phyloP scores from a whole-genome alignment of 1,140 invertebrate genomes.

The Ephestia elutella region DNA sequence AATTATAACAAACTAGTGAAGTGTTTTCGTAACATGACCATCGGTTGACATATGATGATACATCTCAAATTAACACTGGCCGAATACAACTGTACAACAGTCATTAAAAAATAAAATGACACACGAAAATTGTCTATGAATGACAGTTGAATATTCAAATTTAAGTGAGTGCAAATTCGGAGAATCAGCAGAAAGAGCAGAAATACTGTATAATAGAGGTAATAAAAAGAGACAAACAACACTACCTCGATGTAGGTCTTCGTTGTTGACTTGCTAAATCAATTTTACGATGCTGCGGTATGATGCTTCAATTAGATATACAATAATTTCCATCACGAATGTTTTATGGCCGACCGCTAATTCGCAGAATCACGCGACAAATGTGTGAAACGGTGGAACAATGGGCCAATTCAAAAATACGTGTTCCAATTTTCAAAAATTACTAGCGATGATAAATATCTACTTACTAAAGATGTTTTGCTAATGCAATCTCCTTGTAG shows the following conservation, averaged over 20 bases:
- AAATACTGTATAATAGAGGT: neutral
- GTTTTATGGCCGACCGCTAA: conserved; percentile 43
- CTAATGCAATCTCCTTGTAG: too few species aligned
- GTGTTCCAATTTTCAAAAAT: conserved; percentile 1
- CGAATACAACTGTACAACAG: neutral
- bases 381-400: conserved; percentile 33
- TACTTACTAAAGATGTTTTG: too few species aligned
- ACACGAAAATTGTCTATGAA: too few species aligned
- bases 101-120: too few species aligned
- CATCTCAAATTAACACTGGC: neutral
- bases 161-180: neutral
- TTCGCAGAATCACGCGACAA: conserved; percentile 47
- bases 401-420: conserved; percentile 12
- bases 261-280: conserved; percentile 9
- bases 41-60: neutral
- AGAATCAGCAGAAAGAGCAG: neutral
- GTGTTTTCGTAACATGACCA: conserved; percentile 6
- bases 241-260: conserved; percentile 2
- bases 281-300: conserved; percentile 20
- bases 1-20: conserved; percentile 4
- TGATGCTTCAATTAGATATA: conserved; percentile 58
- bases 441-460: neutral
- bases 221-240: neutral
- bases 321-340: conserved; percentile 56
- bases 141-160: neutral